phyloP scores from a whole-genome alignment of 2,888 invertebrate genomes.

The Phragmatobia fuliginosa region DNA sequence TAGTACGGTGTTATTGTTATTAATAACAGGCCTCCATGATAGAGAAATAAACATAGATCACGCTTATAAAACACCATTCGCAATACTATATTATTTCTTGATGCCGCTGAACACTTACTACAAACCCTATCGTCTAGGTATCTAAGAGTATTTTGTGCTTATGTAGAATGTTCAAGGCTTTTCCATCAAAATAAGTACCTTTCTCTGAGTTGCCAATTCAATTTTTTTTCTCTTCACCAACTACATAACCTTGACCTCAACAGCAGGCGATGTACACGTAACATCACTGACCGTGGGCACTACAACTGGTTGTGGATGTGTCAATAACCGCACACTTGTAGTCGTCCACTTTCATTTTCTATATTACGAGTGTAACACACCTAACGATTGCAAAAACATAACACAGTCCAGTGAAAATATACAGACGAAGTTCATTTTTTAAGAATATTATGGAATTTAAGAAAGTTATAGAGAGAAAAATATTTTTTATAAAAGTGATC shows the following conservation, averaged over 20 bases:
- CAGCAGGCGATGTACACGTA: constrained; percentile 39
- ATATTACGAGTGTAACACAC: constrained; percentile 21
- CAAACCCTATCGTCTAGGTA: not conserved
- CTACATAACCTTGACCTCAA: constrained; percentile 36
- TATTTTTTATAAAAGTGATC: no score
- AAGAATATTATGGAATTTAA: not conserved
- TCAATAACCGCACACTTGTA: constrained; percentile 47
- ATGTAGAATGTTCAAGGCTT: not conserved
- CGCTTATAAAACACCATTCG: not conserved
- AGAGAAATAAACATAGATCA: not conserved
- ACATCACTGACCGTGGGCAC: constrained; percentile 64
- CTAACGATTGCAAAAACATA: constrained; percentile 5
- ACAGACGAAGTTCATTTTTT: not conserved
- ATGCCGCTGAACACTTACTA: not conserved
- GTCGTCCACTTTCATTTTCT: constrained; percentile 51
- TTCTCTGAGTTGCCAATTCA: not conserved
- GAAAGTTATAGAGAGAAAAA: not conserved
- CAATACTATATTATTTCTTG: not conserved
- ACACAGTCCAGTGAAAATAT: not conserved
- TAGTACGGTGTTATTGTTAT: not conserved
- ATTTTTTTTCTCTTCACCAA: constrained; percentile 1
- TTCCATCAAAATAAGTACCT: not conserved
- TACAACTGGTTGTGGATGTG: constrained; percentile 60
- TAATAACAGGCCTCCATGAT: not conserved
- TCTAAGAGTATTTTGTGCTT: no score